Base-by-base conservation (phyloP, 2,888 invertebrate genomes). In the Halictus quadricinctus region DNA sequence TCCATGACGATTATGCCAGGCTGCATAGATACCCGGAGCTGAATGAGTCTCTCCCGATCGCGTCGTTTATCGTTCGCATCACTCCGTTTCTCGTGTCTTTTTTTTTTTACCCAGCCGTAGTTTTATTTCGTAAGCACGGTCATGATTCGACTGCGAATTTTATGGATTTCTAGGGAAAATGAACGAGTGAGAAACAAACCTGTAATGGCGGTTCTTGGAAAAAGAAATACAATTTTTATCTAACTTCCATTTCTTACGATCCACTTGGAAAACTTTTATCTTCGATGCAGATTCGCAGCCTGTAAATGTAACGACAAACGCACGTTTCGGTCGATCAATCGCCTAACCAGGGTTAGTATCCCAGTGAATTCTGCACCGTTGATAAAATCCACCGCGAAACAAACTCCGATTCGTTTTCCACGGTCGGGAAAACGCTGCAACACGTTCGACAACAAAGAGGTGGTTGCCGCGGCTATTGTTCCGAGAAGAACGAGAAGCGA, bases 1-100 rank as follows among this genome's bases (percentile, higher is more conserved):
- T 80, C 89, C 83, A 81, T 84, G 79, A 74, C 82, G 74, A 76
- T 79, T 77, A 79, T 79, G 84, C 54, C 80, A 81, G 88, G 85
- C 86, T 86, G 86, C 84, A 79, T 79, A 70, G 72, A 83, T 75
- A 66, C 84, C 25, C 64, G 79, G 75, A 75, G 79, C 83, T 81
- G 76, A 88, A 48, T 72, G 80, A 76, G 69, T 88, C 82, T 81
- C 36, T 36, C 5, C 76, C 83, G 25, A 60, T 60, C 25, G 25
- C 60, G 29, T 29, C 29, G 25, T 60, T 60, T 60, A 60, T 25
- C 60, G 2, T 13, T 25, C 25, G 13, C 25, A 25, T 25, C 25
- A 29, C 25, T 60, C 15, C 5, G 6, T 43, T 43, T 43, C 10
- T 3, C 54, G n/a, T n/a, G 54, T 10, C 54, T 13, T 3, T 21